Percentiles rank a stretch among this genome's conserved stretches.
These are phyloP conservation scores for Xiphophorus maculatus DNA, from an alignment of 2,113 vertebrate genomes.

Conservation along the genomic window DNA sequence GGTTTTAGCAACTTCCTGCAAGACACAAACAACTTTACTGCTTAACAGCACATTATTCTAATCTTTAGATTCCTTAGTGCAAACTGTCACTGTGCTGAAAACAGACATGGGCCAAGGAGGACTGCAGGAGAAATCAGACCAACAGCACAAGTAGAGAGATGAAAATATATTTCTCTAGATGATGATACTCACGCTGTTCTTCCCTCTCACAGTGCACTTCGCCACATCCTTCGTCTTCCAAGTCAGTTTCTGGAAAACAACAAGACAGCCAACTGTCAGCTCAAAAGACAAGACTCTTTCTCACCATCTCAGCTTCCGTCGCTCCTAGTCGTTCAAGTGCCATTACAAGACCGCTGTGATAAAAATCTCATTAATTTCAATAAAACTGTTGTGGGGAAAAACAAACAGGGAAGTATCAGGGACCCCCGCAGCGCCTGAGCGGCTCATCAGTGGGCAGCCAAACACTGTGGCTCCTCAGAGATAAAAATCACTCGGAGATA, in stretches of 20 bases:
- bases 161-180: conserved; percentile 9
- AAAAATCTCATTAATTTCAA: conserved; percentile 74
- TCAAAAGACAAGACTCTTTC: conserved; percentile 41
- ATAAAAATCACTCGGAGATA: conserved; percentile 38
- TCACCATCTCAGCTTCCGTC: conserved; percentile 37
- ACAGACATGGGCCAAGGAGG: background rate
- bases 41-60: background rate
- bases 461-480: conserved; percentile 20
- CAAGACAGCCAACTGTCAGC: conserved; percentile 58
- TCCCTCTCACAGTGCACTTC: conserved; percentile 84
- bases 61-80: conserved; percentile 1
- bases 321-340: conserved; percentile 52
- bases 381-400: conserved; percentile 48
- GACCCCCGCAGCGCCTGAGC: conserved; percentile 17
- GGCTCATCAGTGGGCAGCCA: conserved; percentile 26
- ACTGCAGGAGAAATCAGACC: conserved; percentile 1
- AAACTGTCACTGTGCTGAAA: conserved; percentile 24
- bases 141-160: background rate
- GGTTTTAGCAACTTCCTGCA: conserved; percentile 20
- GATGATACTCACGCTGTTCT: conserved; percentile 82
- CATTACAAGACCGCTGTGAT: conserved; percentile 65
- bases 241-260: conserved; percentile 79
- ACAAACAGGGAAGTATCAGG: conserved; percentile 40
- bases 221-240: conserved; percentile 85
- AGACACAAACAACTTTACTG: conserved; percentile 11